phyloP scores from a whole-genome alignment of 2,113 vertebrate genomes.

The Octodon degus region DNA sequence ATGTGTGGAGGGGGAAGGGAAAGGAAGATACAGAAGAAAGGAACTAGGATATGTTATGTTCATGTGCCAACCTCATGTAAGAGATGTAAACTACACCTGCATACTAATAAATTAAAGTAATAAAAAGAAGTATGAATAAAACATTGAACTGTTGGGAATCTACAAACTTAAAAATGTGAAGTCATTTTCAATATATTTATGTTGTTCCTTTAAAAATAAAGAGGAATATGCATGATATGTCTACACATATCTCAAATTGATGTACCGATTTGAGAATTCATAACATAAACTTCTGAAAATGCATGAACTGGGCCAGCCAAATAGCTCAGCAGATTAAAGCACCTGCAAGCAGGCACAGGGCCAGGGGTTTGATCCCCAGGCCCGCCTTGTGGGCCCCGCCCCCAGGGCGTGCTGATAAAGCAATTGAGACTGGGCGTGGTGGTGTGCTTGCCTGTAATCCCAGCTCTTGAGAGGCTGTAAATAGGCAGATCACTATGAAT shows the following conservation, averaged over 20 bases:
- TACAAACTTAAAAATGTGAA: not conserved
- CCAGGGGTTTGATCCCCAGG: too few relatives aligned
- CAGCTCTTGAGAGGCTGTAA: too few relatives aligned
- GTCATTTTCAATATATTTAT: not conserved
- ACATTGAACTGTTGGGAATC: slow-evolving; percentile 16
- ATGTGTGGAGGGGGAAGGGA: not conserved
- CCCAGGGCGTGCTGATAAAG: too few relatives aligned
- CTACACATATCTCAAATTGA: too few relatives aligned
- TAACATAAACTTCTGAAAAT: not conserved
- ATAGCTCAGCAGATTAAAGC: too few relatives aligned
- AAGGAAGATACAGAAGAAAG: not conserved
- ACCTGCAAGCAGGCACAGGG: too few relatives aligned
- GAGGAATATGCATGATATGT: not conserved
- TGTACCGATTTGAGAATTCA: not conserved
- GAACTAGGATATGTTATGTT: not conserved
- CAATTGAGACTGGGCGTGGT: too few relatives aligned
- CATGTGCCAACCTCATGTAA: not conserved
- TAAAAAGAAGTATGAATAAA: not conserved
- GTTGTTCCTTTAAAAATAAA: not conserved
- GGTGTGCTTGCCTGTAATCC: too few relatives aligned
- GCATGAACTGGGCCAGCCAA: not conserved
- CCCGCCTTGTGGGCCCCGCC: too few relatives aligned
- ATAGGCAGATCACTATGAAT: too few relatives aligned
- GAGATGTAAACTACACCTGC: not conserved
- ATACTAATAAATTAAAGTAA: not conserved